phyloP scores from a whole-genome alignment of 2,797 vertebrate species.

The Carapus acus region DNA sequence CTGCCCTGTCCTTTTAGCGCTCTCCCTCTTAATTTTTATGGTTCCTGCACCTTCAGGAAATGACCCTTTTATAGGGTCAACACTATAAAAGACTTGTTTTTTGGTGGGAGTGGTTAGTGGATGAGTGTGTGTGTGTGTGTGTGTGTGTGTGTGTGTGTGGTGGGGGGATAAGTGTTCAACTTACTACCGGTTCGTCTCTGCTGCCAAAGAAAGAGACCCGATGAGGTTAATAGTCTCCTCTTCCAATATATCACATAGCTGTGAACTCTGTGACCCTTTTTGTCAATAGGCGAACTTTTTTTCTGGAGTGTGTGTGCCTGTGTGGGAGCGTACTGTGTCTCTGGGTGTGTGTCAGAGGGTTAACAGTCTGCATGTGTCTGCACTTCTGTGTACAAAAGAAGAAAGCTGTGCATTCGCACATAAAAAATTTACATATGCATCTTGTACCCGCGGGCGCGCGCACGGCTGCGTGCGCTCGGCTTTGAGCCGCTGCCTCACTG shows the following conservation, averaged over 20 bases:
- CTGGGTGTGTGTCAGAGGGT: constrained; percentile 24
- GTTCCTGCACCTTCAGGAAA: constrained; percentile 89
- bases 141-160: constrained; percentile 48
- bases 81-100: constrained; percentile 89
- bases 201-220: constrained; percentile 79
- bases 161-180: constrained; percentile 75
- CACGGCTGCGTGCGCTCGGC: constrained; percentile 29
- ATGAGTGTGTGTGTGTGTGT: constrained; percentile 56
- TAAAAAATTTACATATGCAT: constrained; percentile 29
- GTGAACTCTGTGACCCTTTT: constrained; percentile 85
- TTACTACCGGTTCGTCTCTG: constrained; percentile 78
- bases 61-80: constrained; percentile 90
- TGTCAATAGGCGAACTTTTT: constrained; percentile 79
- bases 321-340: constrained; percentile 22
- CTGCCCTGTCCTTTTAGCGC: constrained; percentile 74
- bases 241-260: constrained; percentile 86
- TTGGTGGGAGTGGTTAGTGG: constrained; percentile 73
- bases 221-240: constrained; percentile 87
- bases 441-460: constrained; percentile 18
- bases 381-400: constrained; percentile 39
- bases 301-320: constrained; percentile 63
- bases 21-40: constrained; percentile 85
- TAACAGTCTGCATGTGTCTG: constrained; percentile 45
- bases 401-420: constrained; percentile 31
- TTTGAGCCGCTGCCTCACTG: constrained; percentile 40